phyloP scores from a whole-genome alignment of 2,888 invertebrate species.

The Caenorhabditis sp. region DNA sequence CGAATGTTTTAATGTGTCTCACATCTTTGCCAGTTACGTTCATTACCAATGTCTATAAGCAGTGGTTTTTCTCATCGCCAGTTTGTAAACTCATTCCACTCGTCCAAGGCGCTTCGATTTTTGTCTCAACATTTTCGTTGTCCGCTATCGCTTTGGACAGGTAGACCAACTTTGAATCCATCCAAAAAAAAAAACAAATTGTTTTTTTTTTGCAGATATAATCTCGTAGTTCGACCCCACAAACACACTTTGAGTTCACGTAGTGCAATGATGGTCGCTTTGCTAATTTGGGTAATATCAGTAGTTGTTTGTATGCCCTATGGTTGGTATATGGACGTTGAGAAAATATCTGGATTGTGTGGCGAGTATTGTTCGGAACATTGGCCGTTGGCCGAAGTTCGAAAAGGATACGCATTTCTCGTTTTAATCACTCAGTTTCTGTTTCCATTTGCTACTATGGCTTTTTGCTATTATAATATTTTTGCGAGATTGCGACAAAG shows the following conservation, averaged over 20 bases:
- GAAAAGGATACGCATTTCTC: slow-evolving; percentile 82
- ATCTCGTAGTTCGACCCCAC: slow-evolving; percentile 73
- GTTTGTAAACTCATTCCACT: slow-evolving; percentile 91
- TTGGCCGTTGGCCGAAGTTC: slow-evolving; percentile 86
- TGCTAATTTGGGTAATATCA: slow-evolving; percentile 75
- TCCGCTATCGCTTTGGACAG: slow-evolving; percentile 96
- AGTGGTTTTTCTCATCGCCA: slow-evolving; percentile 89
- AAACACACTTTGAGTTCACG: slow-evolving; percentile 55
- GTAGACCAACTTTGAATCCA: slow-evolving; percentile 73
- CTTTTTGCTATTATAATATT: slow-evolving; percentile 91
- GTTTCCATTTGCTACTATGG: slow-evolving; percentile 90
- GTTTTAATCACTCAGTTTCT: slow-evolving; percentile 91
- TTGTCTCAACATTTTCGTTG: slow-evolving; percentile 93
- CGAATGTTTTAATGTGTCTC: slow-evolving; percentile 89
- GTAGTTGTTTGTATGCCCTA: slow-evolving; percentile 86
- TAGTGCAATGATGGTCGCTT: slow-evolving; percentile 71
- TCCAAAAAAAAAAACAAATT: not conserved
- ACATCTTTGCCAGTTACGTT: slow-evolving; percentile 96
- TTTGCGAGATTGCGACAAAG: slow-evolving; percentile 71
- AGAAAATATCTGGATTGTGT: slow-evolving; percentile 70
- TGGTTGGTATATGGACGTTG: slow-evolving; percentile 79
- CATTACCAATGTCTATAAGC: slow-evolving; percentile 85
- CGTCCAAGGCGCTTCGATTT: slow-evolving; percentile 89
- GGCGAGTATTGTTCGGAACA: slow-evolving; percentile 73
- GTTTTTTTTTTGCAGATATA: slow-evolving; percentile 35